Percentiles rank a stretch among this genome's conserved stretches.
Evolutionary conservation across 1,140 invertebrate species (phyloP).

Genomic region (Kradibia gibbosae): DNA sequence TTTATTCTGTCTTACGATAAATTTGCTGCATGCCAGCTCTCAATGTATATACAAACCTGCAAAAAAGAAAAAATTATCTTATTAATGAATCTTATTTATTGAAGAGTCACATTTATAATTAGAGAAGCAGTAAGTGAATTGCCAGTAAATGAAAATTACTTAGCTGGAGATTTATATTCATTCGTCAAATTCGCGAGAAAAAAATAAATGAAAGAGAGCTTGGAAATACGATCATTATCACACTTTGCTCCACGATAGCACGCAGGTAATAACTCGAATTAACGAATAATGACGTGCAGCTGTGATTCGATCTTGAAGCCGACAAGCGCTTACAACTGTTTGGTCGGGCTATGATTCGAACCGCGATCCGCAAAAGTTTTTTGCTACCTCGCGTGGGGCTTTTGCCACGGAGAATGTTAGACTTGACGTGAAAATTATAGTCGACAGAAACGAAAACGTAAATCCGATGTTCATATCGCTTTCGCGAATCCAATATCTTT

Average conservation of each 20-base stretch:
- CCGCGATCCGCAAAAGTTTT: conserved; percentile 36
- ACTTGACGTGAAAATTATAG: conserved; percentile 45
- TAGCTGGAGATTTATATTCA: conserved; percentile 4
- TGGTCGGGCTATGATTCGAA: not conserved
- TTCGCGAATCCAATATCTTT: conserved; percentile 32
- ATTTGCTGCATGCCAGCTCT: no score
- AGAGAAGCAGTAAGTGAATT: not conserved
- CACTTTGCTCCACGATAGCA: conserved; percentile 27
- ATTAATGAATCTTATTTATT: not conserved
- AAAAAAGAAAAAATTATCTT: conserved; percentile 26
- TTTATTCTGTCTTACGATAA: no score
- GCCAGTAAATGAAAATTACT: not conserved
- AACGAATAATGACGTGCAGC: conserved; percentile 46
- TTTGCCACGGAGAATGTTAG: not conserved
- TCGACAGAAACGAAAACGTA: conserved; percentile 35
- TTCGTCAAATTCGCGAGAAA: conserved; percentile 4
- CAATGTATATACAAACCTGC: conserved; percentile 27
- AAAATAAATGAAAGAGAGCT: not conserved
- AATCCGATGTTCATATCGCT: conserved; percentile 29
- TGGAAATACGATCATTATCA: conserved; percentile 35
- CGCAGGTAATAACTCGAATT: conserved; percentile 49
- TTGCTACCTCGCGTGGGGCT: conserved; percentile 30
- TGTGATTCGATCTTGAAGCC: conserved; percentile 41
- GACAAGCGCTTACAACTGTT: conserved; percentile 37
- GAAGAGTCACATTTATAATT: not conserved